phyloP scores from a whole-genome alignment of 2,888 invertebrate species.

The Callimorpha dominula region DNA sequence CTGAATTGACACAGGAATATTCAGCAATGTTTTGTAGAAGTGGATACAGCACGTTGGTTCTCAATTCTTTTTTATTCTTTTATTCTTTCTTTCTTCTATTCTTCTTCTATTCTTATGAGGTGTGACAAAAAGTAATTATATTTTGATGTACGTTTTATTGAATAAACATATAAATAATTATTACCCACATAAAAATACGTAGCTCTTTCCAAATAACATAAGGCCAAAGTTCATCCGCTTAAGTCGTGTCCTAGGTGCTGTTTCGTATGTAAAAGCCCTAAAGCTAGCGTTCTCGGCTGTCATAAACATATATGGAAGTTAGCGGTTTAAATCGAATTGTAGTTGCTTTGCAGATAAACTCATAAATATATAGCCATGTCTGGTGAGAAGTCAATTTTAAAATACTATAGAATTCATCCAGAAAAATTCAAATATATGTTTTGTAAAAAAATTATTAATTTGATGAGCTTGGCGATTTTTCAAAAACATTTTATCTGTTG shows the following conservation, averaged over 20 bases:
- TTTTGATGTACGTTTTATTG: too few species aligned
- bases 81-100: too few species aligned
- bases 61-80: too few species aligned
- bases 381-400: neutral
- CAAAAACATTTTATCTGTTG: too few species aligned
- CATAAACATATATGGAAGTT: slow-evolving; percentile 4
- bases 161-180: too few species aligned
- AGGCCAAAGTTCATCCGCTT: neutral
- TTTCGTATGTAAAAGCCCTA: slow-evolving; percentile 5
- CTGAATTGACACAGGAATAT: too few species aligned
- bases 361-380: slow-evolving; percentile 2
- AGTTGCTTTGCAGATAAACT: slow-evolving; percentile 7
- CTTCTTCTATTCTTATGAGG: too few species aligned
- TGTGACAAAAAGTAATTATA: too few species aligned
- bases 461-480: too few species aligned
- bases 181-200: neutral
- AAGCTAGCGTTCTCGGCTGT: slow-evolving; percentile 1
- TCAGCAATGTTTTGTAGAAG: too few species aligned
- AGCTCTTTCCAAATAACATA: neutral
- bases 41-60: too few species aligned
- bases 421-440: slow-evolving; percentile 29
- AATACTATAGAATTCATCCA: slow-evolving; percentile 2
- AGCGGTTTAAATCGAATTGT: neutral
- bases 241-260: neutral
- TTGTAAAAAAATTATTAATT: too few species aligned